Base-by-base conservation (phyloP, 2,888 invertebrate genomes). In the Stegophylla sp. region DNA sequence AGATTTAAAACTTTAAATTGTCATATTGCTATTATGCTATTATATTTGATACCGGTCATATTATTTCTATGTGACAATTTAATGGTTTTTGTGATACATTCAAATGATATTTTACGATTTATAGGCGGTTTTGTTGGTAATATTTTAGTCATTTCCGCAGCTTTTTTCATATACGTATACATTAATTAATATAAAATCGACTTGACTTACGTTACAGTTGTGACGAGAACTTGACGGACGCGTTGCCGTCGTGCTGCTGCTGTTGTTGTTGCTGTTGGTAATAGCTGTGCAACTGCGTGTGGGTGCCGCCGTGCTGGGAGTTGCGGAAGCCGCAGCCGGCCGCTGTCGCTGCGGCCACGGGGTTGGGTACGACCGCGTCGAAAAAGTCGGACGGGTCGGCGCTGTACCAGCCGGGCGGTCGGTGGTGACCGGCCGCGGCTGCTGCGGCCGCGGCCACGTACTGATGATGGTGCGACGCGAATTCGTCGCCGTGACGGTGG, bases 361-460 rank as follows among this genome's bases (percentile, higher is more conserved):
- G 87, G 74, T 85, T 85, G 9, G 87, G 86, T 43, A 87, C 87
- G 61, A 79, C 77, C 9, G 86, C 84, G 79, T 85, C 85, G 83
- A 85, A 85, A 73, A 85, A 83, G 66, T 85, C 85, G 48, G 88
- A 87, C 43, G 87, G 87, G 26, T 87, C 87, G 83, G 86, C 90
- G 87, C 86, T 90, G 88, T 86, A 90, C 88, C 87, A 90, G 86
- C 90, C 90, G 26, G 87, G 85, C 13, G 85, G 85, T 43, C 83
- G 81, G 73, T 82, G 82, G 20, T 61, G 82, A 41, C 82, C 82
- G n/a, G 86, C 85, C 20, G 86, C 83, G 71, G 83, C 83, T 17
- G 83, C 83, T 34, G 84, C 56, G 28, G 84, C 82, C 41, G 84
- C 82, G 53, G 82, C 82, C 45, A 82, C 82, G 76, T 82, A 82